Evolutionary conservation across 2,113 vertebrate genomes (phyloP).

Genomic region (Xenopus laevis): DNA sequence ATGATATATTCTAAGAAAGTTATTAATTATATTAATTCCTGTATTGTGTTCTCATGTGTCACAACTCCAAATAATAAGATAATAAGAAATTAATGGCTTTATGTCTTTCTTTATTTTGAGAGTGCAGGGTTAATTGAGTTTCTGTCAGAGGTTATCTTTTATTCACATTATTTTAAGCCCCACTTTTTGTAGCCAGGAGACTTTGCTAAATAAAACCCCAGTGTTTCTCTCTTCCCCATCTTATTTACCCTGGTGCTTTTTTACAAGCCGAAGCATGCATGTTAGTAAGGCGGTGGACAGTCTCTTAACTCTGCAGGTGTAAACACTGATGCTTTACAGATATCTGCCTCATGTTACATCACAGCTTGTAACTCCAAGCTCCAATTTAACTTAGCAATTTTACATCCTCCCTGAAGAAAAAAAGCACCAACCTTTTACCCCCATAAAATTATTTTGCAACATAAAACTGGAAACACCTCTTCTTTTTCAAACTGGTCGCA

Average conservation of each 20-base stretch:
- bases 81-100: no score
- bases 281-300: constrained; percentile 37
- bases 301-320: constrained; percentile 45
- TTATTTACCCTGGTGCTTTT: constrained; percentile 34
- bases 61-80: no score
- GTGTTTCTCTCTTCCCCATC: constrained; percentile 21
- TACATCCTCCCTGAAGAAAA: constrained; percentile 45
- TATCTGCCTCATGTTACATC: constrained; percentile 45
- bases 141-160: not conserved
- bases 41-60: no score
- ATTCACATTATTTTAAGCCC: not conserved
- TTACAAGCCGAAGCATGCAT: constrained; percentile 36
- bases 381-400: constrained; percentile 47
- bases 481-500: constrained; percentile 40
- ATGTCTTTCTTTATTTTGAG: not conserved
- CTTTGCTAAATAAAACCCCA: constrained; percentile 29
- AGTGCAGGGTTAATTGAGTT: not conserved
- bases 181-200: constrained; percentile 51
- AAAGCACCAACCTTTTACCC: constrained; percentile 46
- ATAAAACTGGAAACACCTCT: constrained; percentile 45
- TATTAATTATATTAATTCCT: no score
- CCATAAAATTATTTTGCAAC: constrained; percentile 46
- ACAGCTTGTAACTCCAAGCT: constrained; percentile 46
- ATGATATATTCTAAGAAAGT: no score
- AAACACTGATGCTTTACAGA: constrained; percentile 46